These are phyloP conservation scores for Tetraneura akinire DNA, from an alignment of 1,140 invertebrate species.

Conservation along the genomic window DNA sequence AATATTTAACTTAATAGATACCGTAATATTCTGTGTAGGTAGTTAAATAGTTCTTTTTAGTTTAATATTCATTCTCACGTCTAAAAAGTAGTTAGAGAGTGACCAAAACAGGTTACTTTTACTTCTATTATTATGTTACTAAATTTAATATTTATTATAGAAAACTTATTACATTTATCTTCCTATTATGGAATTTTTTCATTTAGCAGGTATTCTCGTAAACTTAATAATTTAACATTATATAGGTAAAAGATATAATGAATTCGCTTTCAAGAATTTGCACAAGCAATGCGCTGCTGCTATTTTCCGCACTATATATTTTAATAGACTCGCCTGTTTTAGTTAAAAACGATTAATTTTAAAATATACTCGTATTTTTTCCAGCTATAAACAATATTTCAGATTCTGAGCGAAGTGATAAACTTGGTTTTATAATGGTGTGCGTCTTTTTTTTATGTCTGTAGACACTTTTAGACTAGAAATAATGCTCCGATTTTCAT, in stretches of 20 bases:
- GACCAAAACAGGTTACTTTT: conserved; percentile 14
- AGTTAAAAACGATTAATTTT: no score
- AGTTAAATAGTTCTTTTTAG: background rate
- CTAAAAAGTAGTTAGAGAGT: conserved; percentile 22
- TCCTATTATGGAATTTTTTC: conserved; percentile 7
- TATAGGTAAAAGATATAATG: background rate
- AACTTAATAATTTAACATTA: no score
- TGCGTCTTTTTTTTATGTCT: no score
- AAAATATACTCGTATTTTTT: no score
- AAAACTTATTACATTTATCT: background rate
- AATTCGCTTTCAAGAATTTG: background rate
- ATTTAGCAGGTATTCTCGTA: background rate
- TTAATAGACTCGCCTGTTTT: background rate
- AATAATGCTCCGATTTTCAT: no score
- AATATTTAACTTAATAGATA: background rate
- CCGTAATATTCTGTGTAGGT: background rate
- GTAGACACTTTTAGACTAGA: no score
- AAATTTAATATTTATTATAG: conserved; percentile 7
- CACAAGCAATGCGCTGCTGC: no score
- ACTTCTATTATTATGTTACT: conserved; percentile 4
- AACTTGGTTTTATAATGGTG: no score
- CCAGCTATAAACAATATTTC: no score
- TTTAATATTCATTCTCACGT: conserved; percentile 14
- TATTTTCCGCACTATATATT: background rate
- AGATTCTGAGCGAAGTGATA: no score